phyloP scores from a whole-genome alignment of 1,140 invertebrate genomes.

The Lepidurus packardi region DNA sequence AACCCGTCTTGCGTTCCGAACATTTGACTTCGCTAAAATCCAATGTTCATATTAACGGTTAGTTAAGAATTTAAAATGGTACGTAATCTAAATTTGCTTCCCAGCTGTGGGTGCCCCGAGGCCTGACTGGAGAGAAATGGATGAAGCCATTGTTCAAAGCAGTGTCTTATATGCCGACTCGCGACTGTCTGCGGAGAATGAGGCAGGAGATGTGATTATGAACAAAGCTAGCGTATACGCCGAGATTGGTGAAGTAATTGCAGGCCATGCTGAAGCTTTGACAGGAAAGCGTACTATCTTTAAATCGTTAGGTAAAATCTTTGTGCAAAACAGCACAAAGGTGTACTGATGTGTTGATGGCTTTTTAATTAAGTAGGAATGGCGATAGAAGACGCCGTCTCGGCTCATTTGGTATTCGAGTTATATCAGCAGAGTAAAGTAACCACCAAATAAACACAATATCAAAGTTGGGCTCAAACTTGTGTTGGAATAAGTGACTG shows the following conservation, averaged over 20 bases:
- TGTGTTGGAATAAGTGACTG: background rate
- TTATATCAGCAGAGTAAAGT: background rate
- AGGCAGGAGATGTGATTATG: constrained; percentile 46
- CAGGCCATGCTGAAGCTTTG: constrained; percentile 40
- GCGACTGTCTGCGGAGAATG: constrained; percentile 41
- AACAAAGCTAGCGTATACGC: constrained; percentile 44
- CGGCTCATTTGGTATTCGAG: constrained; percentile 48
- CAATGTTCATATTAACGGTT: constrained; percentile 51
- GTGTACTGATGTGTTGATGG: background rate
- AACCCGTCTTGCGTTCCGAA: constrained; percentile 46
- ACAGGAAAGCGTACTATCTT: constrained; percentile 43
- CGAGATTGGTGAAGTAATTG: constrained; percentile 45
- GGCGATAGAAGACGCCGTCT: constrained; percentile 50
- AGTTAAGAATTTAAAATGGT: background rate
- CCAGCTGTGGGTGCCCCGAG: constrained; percentile 45
- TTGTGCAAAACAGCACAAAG: constrained; percentile 28
- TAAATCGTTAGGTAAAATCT: constrained; percentile 46
- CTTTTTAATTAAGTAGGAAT: constrained; percentile 45
- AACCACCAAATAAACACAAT: background rate
- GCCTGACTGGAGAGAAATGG: constrained; percentile 44
- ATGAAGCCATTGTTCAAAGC: constrained; percentile 41
- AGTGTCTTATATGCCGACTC: constrained; percentile 44
- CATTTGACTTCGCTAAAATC: constrained; percentile 47
- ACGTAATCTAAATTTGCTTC: constrained; percentile 27
- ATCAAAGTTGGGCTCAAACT: background rate